Conservation (phyloP, 2,888 invertebrate genomes). For the Tridacna gigas region DNA sequence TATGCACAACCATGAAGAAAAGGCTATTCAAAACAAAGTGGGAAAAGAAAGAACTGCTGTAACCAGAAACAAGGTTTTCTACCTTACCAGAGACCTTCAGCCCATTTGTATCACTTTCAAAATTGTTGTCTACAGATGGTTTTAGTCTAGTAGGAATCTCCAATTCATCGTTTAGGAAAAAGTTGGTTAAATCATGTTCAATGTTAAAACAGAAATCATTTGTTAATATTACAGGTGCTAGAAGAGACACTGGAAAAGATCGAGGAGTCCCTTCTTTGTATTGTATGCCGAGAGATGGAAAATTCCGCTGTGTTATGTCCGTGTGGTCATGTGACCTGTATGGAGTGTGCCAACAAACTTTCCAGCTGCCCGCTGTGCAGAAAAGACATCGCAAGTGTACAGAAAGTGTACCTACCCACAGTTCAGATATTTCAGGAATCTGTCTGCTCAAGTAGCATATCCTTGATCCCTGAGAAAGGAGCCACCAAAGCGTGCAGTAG, state of each 20-base stretch:
- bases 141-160: background rate
- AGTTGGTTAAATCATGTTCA: background rate
- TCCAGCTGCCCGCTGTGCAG: constrained; percentile 92
- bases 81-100: too few relatives aligned
- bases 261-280: constrained; percentile 88
- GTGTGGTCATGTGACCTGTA: constrained; percentile 94
- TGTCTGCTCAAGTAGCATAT: constrained; percentile 32
- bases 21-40: too few relatives aligned
- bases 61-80: too few relatives aligned
- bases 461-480: constrained; percentile 26
- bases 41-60: too few relatives aligned
- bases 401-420: constrained; percentile 88
- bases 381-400: constrained; percentile 89
- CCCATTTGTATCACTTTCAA: too few relatives aligned
- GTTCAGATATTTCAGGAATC: constrained; percentile 31
- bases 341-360: constrained; percentile 90
- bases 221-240: constrained; percentile 66
- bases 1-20: too few relatives aligned
- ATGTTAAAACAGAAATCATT: background rate
- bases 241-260: constrained; percentile 72
- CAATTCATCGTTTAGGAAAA: too few relatives aligned
- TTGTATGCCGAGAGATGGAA: constrained; percentile 94
- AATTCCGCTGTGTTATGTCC: constrained; percentile 94
- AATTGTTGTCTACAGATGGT: too few relatives aligned
- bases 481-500: constrained; percentile 10